phyloP scores from a whole-genome alignment of 2,888 invertebrate genomes.

The Tetranychus truncatus region DNA sequence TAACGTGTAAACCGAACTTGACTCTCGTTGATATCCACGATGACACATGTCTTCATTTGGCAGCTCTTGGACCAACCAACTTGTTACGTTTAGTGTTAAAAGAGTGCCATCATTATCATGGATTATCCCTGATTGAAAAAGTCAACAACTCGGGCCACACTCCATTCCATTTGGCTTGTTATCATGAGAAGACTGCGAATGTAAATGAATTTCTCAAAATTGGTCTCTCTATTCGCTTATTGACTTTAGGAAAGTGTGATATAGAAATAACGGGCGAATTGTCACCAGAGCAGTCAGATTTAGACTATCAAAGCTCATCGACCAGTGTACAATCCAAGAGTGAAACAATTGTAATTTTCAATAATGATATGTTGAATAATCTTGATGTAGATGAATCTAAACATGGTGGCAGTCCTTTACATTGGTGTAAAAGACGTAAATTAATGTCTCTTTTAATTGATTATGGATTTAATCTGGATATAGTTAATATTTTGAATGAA shows the following conservation, averaged over 20 bases:
- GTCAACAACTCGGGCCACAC: neutral
- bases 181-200: neutral
- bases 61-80: conserved; percentile 61
- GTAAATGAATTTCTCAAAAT: neutral
- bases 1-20: conserved; percentile 45
- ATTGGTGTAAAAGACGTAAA: conserved; percentile 64
- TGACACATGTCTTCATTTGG: conserved; percentile 71
- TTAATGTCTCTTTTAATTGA: conserved; percentile 52
- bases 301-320: neutral
- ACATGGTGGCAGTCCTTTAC: conserved; percentile 70
- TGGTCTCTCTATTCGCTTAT: neutral
- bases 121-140: neutral
- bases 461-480: conserved; percentile 55
- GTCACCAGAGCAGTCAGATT: neutral
- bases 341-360: neutral
- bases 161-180: conserved; percentile 12
- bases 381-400: conserved; percentile 60
- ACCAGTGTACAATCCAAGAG: neutral
- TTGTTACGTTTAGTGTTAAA: conserved; percentile 42
- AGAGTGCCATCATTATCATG: neutral
- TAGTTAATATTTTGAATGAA: conserved; percentile 56
- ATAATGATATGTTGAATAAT: conserved; percentile 22
- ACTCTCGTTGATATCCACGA: conserved; percentile 52
- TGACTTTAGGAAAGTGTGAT: neutral
- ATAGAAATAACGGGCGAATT: neutral